Evolutionary conservation across 2,888 invertebrate genomes (phyloP).

Genomic region (Trissolcus brochymenae): DNA sequence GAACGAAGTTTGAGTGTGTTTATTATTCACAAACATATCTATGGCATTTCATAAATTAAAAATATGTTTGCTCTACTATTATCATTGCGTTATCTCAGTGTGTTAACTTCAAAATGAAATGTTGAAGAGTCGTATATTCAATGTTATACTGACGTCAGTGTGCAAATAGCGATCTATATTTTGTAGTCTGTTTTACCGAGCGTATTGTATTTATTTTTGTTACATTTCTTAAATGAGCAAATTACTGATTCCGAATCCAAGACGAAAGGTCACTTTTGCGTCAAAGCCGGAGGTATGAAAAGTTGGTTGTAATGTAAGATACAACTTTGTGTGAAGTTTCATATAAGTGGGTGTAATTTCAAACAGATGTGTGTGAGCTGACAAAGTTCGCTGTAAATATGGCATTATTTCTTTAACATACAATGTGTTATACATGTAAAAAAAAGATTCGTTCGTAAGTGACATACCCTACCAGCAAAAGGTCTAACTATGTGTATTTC

Average conservation of each 20-base stretch:
- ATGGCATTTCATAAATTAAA: slow-evolving; percentile 44
- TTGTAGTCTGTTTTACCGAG: slow-evolving; percentile 32
- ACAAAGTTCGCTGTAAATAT: slow-evolving; percentile 36
- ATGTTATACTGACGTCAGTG: slow-evolving; percentile 31
- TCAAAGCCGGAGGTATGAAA: slow-evolving; percentile 14
- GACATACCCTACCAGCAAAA: slow-evolving; percentile 26
- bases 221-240: slow-evolving; percentile 11
- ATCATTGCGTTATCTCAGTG: slow-evolving; percentile 39
- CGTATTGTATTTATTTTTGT: slow-evolving; percentile 36
- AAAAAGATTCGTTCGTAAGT: slow-evolving; percentile 21
- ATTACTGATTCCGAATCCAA: too few species aligned
- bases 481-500: slow-evolving; percentile 25
- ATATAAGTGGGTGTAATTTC: slow-evolving; percentile 13
- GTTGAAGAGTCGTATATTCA: slow-evolving; percentile 27
- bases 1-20: slow-evolving; percentile 16
- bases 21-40: slow-evolving; percentile 42
- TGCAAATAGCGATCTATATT: slow-evolving; percentile 36
- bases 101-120: slow-evolving; percentile 29
- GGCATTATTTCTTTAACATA: slow-evolving; percentile 32
- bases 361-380: slow-evolving; percentile 19
- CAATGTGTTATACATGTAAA: slow-evolving; percentile 31
- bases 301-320: background rate
- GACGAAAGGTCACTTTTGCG: too few species aligned
- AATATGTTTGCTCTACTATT: slow-evolving; percentile 48
- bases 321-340: background rate